phyloP scores from a whole-genome alignment of 2,113 vertebrate genomes.

The Hirundichthys speculiger region DNA sequence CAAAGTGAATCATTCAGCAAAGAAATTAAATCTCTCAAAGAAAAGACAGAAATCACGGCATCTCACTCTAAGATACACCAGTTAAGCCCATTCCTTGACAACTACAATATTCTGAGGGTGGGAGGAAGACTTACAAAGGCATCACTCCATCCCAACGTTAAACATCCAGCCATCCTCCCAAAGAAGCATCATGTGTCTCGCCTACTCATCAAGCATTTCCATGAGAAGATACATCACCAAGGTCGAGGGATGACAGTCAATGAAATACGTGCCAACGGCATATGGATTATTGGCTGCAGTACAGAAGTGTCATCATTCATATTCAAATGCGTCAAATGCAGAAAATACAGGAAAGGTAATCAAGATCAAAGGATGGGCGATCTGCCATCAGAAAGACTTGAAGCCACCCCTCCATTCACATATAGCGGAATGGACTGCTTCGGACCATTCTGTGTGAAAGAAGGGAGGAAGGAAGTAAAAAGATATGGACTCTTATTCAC shows the following conservation, averaged over 20 bases:
- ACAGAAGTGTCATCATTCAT: neutral
- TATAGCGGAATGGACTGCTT: conserved; percentile 16
- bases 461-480: neutral
- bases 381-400: neutral
- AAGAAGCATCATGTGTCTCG: neutral
- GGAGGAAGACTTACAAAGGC: no score
- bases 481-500: neutral
- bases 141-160: neutral
- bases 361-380: neutral
- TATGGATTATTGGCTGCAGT: neutral
- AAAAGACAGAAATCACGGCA: no score
- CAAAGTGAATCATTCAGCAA: no score
- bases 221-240: neutral
- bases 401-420: conserved; percentile 10
- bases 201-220: neutral
- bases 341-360: neutral
- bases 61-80: no score
- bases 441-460: conserved; percentile 11
- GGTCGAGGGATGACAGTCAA: no score
- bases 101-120: no score
- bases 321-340: neutral
- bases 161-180: neutral
- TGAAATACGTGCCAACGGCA: neutral
- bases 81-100: no score
- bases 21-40: no score